Evolutionary conservation across 2,113 vertebrate genomes (phyloP).

Genomic region (Macaca mulatta): DNA sequence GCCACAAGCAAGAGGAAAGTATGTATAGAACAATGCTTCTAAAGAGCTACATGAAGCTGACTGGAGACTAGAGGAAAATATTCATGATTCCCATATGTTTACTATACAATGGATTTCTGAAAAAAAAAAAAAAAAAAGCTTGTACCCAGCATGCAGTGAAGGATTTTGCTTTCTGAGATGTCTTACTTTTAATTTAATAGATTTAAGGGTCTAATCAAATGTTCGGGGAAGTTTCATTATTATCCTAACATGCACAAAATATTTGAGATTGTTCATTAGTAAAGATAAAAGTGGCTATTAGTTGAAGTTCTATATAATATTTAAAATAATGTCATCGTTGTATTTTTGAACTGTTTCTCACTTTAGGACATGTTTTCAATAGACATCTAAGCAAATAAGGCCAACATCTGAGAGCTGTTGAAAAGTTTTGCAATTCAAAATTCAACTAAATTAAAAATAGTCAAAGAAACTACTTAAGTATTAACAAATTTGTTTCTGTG

Average conservation of each 20-base stretch:
- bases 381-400: background rate
- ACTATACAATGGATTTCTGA: background rate
- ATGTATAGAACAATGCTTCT: background rate
- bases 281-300: background rate
- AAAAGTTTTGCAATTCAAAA: background rate
- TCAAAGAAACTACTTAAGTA: background rate
- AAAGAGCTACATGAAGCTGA: background rate
- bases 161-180: background rate
- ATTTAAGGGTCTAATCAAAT: background rate
- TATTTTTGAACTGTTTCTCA: background rate
- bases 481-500: background rate
- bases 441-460: background rate
- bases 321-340: background rate
- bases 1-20: background rate
- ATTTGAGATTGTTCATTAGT: background rate
- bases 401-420: background rate
- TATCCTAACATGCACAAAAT: background rate
- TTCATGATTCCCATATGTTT: background rate
- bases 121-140: background rate
- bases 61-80: background rate
- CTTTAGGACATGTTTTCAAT: background rate
- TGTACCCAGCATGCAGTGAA: background rate
- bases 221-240: background rate
- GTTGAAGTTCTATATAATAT: background rate
- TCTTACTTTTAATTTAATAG: background rate